These are phyloP conservation scores for Isichthys henryi DNA, from an alignment of 2,113 vertebrate genomes.

Conservation along the genomic window DNA sequence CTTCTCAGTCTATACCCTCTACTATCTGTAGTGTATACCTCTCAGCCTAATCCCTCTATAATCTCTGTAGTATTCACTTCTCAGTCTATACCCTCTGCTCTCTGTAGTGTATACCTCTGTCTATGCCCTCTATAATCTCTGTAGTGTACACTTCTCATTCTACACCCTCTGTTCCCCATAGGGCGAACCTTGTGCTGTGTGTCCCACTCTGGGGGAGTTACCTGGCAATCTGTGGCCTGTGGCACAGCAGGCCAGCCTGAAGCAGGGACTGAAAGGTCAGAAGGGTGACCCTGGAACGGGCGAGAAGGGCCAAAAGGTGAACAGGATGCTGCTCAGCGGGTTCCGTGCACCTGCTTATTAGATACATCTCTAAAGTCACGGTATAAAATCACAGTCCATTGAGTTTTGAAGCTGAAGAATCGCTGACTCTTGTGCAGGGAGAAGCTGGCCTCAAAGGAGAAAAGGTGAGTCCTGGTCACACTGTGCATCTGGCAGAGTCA, in stretches of 20 bases:
- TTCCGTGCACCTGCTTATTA: not conserved
- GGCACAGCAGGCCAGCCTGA: constrained; percentile 14
- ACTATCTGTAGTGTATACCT: not conserved
- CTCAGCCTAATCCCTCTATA: not conserved
- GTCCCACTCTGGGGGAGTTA: constrained; percentile 44
- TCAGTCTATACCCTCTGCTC: not conserved
- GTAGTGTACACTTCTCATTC: not conserved
- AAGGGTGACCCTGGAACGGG: constrained; percentile 51
- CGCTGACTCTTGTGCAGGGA: constrained; percentile 42
- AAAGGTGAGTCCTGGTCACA: constrained; percentile 42
- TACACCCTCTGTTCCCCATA: constrained; percentile 23
- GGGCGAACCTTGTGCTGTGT: constrained; percentile 58
- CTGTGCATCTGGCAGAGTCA: not conserved
- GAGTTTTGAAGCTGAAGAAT: not conserved
- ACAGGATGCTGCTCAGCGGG: constrained; percentile 4
- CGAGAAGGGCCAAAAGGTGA: constrained; percentile 51
- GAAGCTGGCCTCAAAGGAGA: constrained; percentile 49
- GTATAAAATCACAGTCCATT: not conserved
- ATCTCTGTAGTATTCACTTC: not conserved
- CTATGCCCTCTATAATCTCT: not conserved
- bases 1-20: not conserved
- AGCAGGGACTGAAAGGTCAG: constrained; percentile 40
- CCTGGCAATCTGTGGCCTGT: constrained; percentile 24
- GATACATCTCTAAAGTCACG: not conserved
- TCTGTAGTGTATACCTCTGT: constrained; percentile 14